Base-by-base conservation (phyloP, 2,888 invertebrate genomes). In the Listrodromus nycthemerus region DNA sequence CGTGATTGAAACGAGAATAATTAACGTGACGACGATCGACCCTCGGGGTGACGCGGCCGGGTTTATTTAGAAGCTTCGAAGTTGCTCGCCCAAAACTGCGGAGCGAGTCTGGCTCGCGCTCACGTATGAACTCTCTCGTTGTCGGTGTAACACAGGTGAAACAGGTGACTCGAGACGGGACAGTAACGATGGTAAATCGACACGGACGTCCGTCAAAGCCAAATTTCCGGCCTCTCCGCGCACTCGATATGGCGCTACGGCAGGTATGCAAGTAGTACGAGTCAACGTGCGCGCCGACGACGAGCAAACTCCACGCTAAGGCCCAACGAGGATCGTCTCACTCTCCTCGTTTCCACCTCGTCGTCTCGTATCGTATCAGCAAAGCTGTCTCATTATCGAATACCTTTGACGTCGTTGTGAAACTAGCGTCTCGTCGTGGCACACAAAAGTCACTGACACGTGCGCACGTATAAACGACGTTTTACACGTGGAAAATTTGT, bases 141-240 rank as follows among this genome's bases (percentile, higher is more conserved):
- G 30, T 58, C 41, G 74, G 61, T 74, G 61, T 74, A 69, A 74
- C 67, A n/a, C 37, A n/a, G 69, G 61, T n/a, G n/a, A 69, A 69
- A 74, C 67, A n/a, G 24, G 13, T 63, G 69, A 69, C 73, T 37
- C n/a, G 74, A 55, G 80, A 50, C 16, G 19, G 13, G 69, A 16
- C 5, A 16, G 27, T 24, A 41, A 58, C 27, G 37, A 33, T 7
- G 55, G 33, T 21, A 55, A 55, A 77, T 58, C 71, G 66, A 61
- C 50, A 48, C 77, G 71, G 71, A 77, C 50, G 55, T 82, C 66
- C 77, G 82, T 33, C 48, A 67, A 58, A 77, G 77, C 55, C 24
- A 71, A 82, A 82, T 78, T 82, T 82, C 78, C 78, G 82, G 78
- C 41, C n/a, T n/a, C n/a, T n/a, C n/a, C n/a, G n/a, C n/a, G n/a